Evolutionary conservation across 2,797 vertebrate genomes (phyloP).

Genomic region (Ptychobarbus kaznakovi): DNA sequence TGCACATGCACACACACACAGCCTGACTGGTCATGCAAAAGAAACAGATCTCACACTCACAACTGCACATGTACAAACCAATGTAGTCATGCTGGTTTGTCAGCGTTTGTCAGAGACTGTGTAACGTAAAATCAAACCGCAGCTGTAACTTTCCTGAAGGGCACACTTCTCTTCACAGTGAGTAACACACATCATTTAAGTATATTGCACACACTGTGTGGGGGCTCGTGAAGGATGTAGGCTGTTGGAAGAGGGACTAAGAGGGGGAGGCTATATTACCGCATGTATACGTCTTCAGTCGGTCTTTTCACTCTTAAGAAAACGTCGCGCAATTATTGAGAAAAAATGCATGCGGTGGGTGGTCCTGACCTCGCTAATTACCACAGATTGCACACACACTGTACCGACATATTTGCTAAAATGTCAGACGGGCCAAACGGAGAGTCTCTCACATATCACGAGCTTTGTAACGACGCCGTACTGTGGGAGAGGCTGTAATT

Average conservation of each 20-base stretch:
- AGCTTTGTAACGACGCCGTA: conserved; percentile 18
- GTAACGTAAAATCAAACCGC: conserved; percentile 4
- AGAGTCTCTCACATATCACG: conserved; percentile 41
- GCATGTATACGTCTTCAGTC: conserved; percentile 46
- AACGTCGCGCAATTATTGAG: conserved; percentile 36
- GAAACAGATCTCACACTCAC: conserved; percentile 32
- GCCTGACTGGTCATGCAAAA: conserved; percentile 41
- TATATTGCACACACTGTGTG: conserved; percentile 59
- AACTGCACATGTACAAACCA: conserved; percentile 41
- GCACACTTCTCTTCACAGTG: conserved; percentile 45
- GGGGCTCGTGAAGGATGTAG: conserved; percentile 60
- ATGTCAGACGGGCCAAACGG: conserved; percentile 29
- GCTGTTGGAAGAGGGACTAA: conserved; percentile 45
- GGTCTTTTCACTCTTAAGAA: conserved; percentile 42
- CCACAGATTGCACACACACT: conserved; percentile 43
- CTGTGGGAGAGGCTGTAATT: conserved; percentile 39
- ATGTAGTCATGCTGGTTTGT: conserved; percentile 26
- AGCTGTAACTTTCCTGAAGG: conserved; percentile 36
- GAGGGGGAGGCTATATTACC: conserved; percentile 56
- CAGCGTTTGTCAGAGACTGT: not conserved
- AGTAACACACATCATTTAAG: conserved; percentile 53
- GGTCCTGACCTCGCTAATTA: conserved; percentile 33
- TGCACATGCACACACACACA: conserved; percentile 53
- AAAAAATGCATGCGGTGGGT: conserved; percentile 38
- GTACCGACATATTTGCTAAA: conserved; percentile 37